These are phyloP conservation scores for Xiphophorus hellerii DNA, from an alignment of 2,113 vertebrate genomes.

Conservation along the genomic window DNA sequence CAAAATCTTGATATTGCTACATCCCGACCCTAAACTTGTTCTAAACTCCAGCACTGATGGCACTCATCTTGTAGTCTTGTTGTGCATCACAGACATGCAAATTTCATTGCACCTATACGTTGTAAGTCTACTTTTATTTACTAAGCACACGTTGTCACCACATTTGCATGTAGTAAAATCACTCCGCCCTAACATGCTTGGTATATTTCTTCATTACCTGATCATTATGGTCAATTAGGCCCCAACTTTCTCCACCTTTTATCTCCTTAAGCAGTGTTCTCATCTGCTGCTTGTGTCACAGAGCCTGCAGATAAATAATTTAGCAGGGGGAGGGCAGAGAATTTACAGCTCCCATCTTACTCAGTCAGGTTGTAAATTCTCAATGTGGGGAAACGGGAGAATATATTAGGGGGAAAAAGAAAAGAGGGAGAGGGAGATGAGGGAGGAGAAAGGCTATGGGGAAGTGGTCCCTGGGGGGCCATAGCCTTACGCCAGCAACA, in stretches of 20 bases:
- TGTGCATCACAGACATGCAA: constrained; percentile 21
- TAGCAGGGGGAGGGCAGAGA: constrained; percentile 58
- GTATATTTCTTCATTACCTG: constrained; percentile 81
- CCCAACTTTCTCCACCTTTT: constrained; percentile 81
- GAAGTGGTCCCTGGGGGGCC: constrained; percentile 80
- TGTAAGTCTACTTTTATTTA: constrained; percentile 15
- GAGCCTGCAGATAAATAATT: constrained; percentile 82
- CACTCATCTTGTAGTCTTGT: constrained; percentile 14
- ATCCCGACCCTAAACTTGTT: constrained; percentile 38
- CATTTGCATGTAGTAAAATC: constrained; percentile 32
- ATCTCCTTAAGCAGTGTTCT: constrained; percentile 83
- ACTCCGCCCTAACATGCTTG: constrained; percentile 57
- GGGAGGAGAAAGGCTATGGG: constrained; percentile 71
- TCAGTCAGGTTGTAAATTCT: constrained; percentile 80
- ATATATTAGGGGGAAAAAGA: constrained; percentile 59
- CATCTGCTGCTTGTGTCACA: constrained; percentile 81
- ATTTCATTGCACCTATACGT: neutral
- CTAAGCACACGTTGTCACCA: neutral
- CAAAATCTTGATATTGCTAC: neutral
- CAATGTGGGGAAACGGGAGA: constrained; percentile 73
- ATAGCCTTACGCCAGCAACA: constrained; percentile 83
- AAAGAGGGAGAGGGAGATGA: constrained; percentile 55
- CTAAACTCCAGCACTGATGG: constrained; percentile 27
- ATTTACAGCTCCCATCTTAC: constrained; percentile 80
- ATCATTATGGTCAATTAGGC: constrained; percentile 83